Percentiles rank a stretch among this genome's conserved stretches.
Evolutionary conservation across 2,113 vertebrate species (phyloP).

Genomic region (Dissostichus mawsoni): DNA sequence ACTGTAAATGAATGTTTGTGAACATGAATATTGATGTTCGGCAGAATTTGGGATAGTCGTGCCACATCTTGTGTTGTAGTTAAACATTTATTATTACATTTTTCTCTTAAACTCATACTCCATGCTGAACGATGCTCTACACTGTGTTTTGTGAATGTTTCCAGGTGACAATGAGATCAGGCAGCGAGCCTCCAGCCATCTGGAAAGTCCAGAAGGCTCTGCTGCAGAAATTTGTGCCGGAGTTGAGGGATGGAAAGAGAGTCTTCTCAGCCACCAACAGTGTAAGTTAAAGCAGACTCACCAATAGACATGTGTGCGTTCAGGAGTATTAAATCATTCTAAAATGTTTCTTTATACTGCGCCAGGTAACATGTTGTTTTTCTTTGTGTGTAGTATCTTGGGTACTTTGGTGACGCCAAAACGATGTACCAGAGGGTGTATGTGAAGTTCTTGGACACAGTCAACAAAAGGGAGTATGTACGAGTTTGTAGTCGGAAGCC

Average conservation of each 20-base stretch:
- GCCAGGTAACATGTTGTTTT: not conserved
- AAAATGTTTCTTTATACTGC: not conserved
- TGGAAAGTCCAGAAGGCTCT: constrained; percentile 99
- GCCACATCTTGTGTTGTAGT: not conserved
- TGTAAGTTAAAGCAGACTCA: constrained; percentile 83
- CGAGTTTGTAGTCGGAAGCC: constrained; percentile 96
- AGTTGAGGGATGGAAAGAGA: constrained; percentile 93
- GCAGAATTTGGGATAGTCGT: not conserved
- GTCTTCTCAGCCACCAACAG: constrained; percentile 98
- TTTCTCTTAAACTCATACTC: not conserved
- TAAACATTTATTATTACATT: not conserved
- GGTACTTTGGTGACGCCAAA: constrained; percentile 97
- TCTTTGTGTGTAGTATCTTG: constrained; percentile 89
- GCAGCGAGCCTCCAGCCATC: constrained; percentile 96
- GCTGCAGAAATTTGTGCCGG: constrained; percentile 98
- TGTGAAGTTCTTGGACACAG: constrained; percentile 97
- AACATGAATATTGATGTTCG: not conserved
- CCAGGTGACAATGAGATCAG: constrained; percentile 91
- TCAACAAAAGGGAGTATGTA: constrained; percentile 98
- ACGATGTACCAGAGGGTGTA: constrained; percentile 97
- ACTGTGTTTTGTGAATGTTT: constrained; percentile 26
- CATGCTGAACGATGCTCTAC: constrained; percentile 14
- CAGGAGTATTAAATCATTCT: not conserved
- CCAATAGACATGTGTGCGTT: not conserved
- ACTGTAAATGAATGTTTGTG: not conserved